phyloP scores from a whole-genome alignment of 2,113 vertebrate genomes.

The Coturnix japonica region DNA sequence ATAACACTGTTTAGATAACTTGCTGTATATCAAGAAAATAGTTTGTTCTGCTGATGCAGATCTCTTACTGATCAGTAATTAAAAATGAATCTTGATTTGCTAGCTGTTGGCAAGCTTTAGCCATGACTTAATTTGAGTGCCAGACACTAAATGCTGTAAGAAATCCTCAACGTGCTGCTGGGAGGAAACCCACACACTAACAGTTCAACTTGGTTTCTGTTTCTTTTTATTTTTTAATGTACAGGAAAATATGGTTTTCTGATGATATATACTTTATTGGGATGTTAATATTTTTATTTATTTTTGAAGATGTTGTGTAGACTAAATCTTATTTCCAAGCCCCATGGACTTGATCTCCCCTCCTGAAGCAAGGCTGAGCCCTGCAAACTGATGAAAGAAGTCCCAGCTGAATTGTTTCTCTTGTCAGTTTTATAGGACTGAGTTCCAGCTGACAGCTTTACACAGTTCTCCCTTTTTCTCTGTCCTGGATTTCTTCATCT shows the following conservation, averaged over 20 bases:
- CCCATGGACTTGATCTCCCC: not conserved
- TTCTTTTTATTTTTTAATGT: not conserved
- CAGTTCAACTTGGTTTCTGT: not conserved
- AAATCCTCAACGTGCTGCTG: not conserved
- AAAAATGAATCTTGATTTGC: not conserved
- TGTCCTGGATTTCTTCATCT: not conserved
- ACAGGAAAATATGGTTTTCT: not conserved
- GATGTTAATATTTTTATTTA: not conserved
- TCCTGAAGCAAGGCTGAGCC: not conserved
- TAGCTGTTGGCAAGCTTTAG: not conserved
- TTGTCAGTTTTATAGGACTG: not conserved
- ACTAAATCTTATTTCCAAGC: not conserved
- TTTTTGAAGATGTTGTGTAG: not conserved
- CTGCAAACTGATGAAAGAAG: not conserved
- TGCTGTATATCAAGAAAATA: too few relatives aligned
- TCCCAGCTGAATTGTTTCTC: not conserved
- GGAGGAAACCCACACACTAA: not conserved
- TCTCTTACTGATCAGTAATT: not conserved
- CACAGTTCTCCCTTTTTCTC: not conserved
- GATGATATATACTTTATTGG: not conserved
- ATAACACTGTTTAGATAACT: not conserved
- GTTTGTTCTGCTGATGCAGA: not conserved
- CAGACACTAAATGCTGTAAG: not conserved
- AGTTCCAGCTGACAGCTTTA: not conserved
- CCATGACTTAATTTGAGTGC: not conserved